Evolutionary conservation across 2,888 invertebrate species (phyloP), one percentile per base, ranked within the genome.

Genomic region (Pocota personata): DNA sequence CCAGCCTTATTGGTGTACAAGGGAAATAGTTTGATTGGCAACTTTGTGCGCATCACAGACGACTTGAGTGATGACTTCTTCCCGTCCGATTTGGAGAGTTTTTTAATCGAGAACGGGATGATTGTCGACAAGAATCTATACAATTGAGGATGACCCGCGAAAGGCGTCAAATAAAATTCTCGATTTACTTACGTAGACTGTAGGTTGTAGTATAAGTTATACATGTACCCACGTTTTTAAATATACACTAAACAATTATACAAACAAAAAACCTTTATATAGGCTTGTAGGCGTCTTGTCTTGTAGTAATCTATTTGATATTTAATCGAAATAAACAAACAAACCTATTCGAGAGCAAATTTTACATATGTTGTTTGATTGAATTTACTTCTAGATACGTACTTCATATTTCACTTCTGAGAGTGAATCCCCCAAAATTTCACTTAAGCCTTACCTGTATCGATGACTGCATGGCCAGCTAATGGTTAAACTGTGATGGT

Each of bases 1-100:
- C 99, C 99, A 12, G 98, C 99, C 1, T 92, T 99, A 67, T 93
- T 99, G 40, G 95, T 97, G 0, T 99, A 99, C 91, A 98, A 98
- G 93, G 95, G 94, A 46, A 97, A 98, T 3, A 96, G 97, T 90
- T 93, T 98, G 4, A 95, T 99, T 90, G 98, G 98, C 0, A 99
- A 98, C 93, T 98, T 98, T 93, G 95, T 99, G 0, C 94, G 96
- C 67, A 91, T 99, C 12, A 95, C 96, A 0, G 96, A 97, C 89
- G 97, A 97, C 90, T 94, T 99, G 62, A 98, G 98, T 0, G 95
- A 95, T 90, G 97, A 98, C 90, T 99, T 99, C 93, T 97, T 95
- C 93, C 95, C 97, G 3, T 95, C 95, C 35, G 98, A 99, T 93
- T 95, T 99, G 16, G 98, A 98, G 93, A 95, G 95, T 88, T 98